Conservation (phyloP, 2,797 vertebrate genomes). For the Phataginus tricuspis region DNA sequence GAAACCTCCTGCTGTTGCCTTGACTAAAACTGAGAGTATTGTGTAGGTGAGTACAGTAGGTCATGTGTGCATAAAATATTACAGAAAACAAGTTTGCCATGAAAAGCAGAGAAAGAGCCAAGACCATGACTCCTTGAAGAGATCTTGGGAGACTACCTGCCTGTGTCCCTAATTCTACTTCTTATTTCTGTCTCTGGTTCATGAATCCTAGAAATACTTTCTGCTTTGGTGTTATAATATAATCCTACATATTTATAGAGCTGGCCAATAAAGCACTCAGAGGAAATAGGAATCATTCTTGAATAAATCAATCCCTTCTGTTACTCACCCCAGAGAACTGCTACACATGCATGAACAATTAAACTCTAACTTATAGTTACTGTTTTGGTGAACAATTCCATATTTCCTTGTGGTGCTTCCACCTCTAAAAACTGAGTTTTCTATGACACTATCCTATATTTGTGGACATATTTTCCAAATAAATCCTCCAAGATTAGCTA, state of each 20-base stretch:
- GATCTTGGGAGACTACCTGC: background rate
- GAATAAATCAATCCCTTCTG: background rate
- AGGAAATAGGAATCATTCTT: background rate
- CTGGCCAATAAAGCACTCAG: background rate
- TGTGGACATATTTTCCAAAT: background rate
- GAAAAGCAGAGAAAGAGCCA: background rate
- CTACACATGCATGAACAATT: background rate
- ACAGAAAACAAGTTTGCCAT: background rate
- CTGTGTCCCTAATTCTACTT: background rate
- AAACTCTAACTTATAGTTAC: background rate
- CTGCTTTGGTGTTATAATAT: background rate
- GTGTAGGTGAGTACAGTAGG: background rate
- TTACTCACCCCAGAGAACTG: background rate
- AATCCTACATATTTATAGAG: constrained; percentile 10
- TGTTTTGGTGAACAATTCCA: background rate
- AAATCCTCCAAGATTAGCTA: background rate
- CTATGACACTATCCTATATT: background rate
- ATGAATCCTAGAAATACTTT: background rate
- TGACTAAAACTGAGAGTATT: background rate
- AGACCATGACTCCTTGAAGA: background rate
- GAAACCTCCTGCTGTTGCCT: background rate
- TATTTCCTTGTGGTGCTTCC: background rate
- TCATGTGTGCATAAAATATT: background rate
- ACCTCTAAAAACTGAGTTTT: background rate
- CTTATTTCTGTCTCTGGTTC: background rate